Evolutionary conservation across 2,113 vertebrate species (phyloP).

Genomic region (Podilymbus podiceps): DNA sequence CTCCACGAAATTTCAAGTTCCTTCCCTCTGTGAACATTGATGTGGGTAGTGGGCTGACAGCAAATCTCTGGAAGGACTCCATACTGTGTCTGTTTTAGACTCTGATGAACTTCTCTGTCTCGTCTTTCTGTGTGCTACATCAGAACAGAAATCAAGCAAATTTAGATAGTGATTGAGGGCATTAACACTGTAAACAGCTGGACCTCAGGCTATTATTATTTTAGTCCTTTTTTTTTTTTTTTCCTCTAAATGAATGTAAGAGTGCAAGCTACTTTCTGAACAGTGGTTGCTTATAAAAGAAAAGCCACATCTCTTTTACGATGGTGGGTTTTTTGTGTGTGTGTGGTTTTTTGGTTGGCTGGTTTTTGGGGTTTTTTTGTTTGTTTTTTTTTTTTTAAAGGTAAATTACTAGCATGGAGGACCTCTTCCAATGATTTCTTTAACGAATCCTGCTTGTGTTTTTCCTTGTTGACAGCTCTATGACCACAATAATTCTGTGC

Average conservation of each 20-base stretch:
- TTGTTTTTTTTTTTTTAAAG: too few species aligned
- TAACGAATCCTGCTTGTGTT: neutral
- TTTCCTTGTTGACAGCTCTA: neutral
- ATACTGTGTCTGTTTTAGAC: neutral
- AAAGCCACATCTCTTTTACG: neutral
- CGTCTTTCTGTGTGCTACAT: neutral
- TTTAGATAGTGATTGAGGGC: neutral
- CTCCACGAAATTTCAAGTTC: neutral
- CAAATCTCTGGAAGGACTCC: neutral
- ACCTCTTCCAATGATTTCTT: neutral
- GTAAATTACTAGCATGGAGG: neutral
- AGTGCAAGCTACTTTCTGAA: neutral
- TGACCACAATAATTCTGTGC: neutral
- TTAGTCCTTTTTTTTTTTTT: neutral
- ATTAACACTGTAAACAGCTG: neutral
- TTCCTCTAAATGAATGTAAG: neutral
- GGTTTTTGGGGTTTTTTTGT: neutral
- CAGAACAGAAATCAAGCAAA: neutral
- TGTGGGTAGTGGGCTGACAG: neutral
- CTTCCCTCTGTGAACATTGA: neutral
- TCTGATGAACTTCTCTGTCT: neutral
- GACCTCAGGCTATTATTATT: neutral
- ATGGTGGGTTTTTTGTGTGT: too few species aligned
- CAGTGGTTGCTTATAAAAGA: neutral
- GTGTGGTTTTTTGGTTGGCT: too few species aligned